These are phyloP conservation scores for Drosophila neotestacea DNA, from an alignment of 2,888 invertebrate genomes.

Conservation along the genomic window DNA sequence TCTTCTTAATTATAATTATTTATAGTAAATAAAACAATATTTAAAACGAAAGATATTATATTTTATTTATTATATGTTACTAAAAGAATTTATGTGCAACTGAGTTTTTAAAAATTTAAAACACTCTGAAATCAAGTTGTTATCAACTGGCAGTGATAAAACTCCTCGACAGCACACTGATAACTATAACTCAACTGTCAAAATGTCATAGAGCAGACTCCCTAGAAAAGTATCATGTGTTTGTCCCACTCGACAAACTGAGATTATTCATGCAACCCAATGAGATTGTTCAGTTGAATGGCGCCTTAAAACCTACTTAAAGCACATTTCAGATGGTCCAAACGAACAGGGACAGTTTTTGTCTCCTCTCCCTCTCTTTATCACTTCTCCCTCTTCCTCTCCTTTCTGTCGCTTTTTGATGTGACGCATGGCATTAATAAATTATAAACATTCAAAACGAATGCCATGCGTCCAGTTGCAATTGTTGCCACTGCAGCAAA, in stretches of 20 bases:
- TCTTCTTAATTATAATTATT: too few relatives aligned
- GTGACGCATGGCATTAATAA: conserved; percentile 52
- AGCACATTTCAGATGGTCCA: conserved; percentile 29
- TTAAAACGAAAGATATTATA: too few relatives aligned
- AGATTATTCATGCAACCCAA: conserved; percentile 11
- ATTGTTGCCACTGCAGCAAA: conserved; percentile 36
- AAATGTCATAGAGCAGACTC: not conserved
- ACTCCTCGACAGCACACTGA: not conserved
- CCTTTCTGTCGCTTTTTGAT: not conserved
- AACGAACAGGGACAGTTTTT: not conserved
- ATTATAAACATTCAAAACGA: conserved; percentile 63
- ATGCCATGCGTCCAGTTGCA: conserved; percentile 41
- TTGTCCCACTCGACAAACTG: not conserved
- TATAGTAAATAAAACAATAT: too few relatives aligned
- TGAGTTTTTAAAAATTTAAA: too few relatives aligned
- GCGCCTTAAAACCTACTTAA: conserved; percentile 39
- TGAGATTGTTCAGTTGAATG: conserved; percentile 16
- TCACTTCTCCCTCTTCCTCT: not conserved
- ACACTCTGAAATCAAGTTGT: not conserved
- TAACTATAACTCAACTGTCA: conserved; percentile 1
- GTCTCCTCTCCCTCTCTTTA: not conserved
- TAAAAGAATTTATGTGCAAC: too few relatives aligned
- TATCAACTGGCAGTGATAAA: conserved; percentile 8
- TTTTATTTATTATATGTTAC: too few relatives aligned
- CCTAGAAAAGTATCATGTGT: not conserved